phyloP scores from a whole-genome alignment of 2,113 vertebrate species.

The Falco punctatus region DNA sequence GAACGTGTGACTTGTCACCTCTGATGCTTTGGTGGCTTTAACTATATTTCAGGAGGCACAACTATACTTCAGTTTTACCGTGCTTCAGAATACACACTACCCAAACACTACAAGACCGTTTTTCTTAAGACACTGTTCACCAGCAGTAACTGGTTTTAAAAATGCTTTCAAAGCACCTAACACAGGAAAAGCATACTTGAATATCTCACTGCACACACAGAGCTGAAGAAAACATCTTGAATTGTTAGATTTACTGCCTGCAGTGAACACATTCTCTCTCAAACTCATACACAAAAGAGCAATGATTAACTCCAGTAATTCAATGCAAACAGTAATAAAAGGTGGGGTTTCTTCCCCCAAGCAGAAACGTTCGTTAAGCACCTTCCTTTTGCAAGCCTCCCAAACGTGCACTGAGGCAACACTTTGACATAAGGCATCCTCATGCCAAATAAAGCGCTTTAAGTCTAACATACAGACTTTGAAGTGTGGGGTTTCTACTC shows the following conservation, averaged over 20 bases:
- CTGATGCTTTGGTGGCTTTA: background rate
- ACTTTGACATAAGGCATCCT: background rate
- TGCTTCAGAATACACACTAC: background rate
- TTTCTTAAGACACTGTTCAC: background rate
- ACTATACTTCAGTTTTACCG: background rate
- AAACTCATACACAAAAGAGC: background rate
- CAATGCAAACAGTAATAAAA: conserved; percentile 49
- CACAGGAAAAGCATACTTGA: background rate
- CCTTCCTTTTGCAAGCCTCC: background rate
- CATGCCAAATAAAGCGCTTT: background rate
- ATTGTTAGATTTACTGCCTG: background rate
- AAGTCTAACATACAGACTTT: background rate
- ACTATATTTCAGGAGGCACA: background rate
- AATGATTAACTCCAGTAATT: conserved; percentile 24
- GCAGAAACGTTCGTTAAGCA: background rate
- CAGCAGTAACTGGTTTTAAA: background rate
- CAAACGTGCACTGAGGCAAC: background rate
- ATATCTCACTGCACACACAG: background rate
- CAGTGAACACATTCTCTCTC: background rate
- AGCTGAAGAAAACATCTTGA: background rate
- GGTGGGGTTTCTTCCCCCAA: background rate
- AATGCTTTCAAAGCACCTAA: background rate
- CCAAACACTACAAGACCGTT: background rate
- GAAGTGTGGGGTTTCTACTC: background rate
- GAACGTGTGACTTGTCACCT: accelerated